These are phyloP conservation scores for Hippocampus kuda DNA, from an alignment of 2,797 vertebrate species.

Conservation along the genomic window DNA sequence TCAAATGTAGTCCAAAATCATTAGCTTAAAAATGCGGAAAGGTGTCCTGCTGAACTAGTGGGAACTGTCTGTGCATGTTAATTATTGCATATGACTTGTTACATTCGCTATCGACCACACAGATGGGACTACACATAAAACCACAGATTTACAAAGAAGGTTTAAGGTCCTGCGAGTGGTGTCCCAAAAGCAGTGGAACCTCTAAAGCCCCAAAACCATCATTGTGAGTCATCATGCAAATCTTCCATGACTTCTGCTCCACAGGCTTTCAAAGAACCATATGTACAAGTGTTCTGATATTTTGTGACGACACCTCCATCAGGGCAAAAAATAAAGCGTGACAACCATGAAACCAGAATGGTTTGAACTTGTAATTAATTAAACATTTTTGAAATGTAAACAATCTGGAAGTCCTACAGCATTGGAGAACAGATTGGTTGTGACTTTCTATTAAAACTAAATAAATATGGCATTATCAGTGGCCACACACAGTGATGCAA, in stretches of 20 bases:
- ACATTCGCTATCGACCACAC: constrained; percentile 23
- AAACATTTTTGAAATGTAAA: not conserved
- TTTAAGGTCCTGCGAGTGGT: not conserved
- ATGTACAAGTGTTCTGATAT: not conserved
- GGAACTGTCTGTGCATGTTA: constrained; percentile 29
- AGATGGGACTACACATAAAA: constrained; percentile 17
- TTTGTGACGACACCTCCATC: not conserved
- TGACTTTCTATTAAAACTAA: not conserved
- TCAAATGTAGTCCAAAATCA: constrained; percentile 4
- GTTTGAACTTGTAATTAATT: not conserved
- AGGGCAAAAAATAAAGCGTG: not conserved
- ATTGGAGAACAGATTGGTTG: not conserved
- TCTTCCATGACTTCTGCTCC: constrained; percentile 4
- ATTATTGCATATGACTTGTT: constrained; percentile 32
- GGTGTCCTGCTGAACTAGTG: constrained; percentile 5
- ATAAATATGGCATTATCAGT: constrained; percentile 27
- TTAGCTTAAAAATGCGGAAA: constrained; percentile 12
- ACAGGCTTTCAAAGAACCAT: not conserved
- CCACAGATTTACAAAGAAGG: not conserved
- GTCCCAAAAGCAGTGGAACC: not conserved
- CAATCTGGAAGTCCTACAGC: not conserved
- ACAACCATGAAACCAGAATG: not conserved
- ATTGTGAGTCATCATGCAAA: not conserved
- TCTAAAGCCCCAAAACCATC: not conserved
- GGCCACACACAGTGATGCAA: constrained; percentile 32